Base-by-base conservation (phyloP, 2,113 vertebrate genomes). In the Catagonus wagneri region DNA sequence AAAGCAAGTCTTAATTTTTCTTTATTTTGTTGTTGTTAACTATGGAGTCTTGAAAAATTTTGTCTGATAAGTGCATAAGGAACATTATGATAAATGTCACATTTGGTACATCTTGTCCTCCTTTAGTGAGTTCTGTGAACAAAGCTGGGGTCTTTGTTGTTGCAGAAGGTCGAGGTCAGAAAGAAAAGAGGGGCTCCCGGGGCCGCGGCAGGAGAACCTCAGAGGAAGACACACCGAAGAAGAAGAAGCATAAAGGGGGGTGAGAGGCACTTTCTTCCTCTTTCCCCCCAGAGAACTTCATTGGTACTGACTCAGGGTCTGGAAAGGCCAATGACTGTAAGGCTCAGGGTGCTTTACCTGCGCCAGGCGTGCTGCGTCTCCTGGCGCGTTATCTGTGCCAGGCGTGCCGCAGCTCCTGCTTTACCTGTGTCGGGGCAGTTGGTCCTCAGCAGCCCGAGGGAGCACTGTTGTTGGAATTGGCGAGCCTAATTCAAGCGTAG, bases 211-310 rank as follows among this genome's bases (percentile, higher is more conserved):
- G 99, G 87, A 99, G 99, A 96, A 97, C 98, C 0, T 99, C 99
- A 7, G 99, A 99, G 88, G 99, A 99, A 87, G 99, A 99, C 10
- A 99, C 99, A 13, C 99, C 99, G 3, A 99, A 98, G 98, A 99
- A 99, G 97, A 99, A 99, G 98, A 99, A 99, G 85, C 98, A 99
- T 0, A 99, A 99, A 98, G 99, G 98, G 98, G 99, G 99, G 99
- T 99, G 98, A 98, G 98, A 50, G 29, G 13, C 5, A 14, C 25
- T 56, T 66, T 83, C 34, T 34, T 81, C 32, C 29, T 36, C 36
- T 66, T 32, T 61, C 15, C 22, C 19, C 74, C 23, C 25, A 25
- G 17, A 52, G 63, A 32, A 0, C 12, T 3, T 3, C 6, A 0
- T 14, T 27, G 12, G 29, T 12, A 2, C 44, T 29, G 17, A 3